Percentiles rank a stretch among this genome's conserved stretches.
phyloP scores from a whole-genome alignment of 2,888 invertebrate species.

The Netelia fuscicornis region DNA sequence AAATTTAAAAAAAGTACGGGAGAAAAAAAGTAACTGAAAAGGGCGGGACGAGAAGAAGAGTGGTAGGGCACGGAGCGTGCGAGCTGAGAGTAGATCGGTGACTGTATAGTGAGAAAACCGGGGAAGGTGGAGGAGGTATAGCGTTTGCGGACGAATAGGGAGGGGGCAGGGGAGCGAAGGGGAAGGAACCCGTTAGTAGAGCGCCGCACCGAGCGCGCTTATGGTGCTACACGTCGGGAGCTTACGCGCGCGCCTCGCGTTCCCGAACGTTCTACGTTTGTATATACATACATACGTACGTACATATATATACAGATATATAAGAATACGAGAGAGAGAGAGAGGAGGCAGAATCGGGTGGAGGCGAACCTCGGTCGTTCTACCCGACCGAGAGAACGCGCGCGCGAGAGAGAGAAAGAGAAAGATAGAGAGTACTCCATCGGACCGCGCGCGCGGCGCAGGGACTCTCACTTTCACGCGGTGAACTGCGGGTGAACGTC shows the following conservation, averaged over 20 bases:
- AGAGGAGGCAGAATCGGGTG: conserved; percentile 68
- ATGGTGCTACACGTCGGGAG: conserved; percentile 62
- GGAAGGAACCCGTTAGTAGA: conserved; percentile 82
- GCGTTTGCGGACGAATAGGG: conserved; percentile 54
- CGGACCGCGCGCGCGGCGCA: conserved; percentile 72
- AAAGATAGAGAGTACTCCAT: conserved; percentile 58
- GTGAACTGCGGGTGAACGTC: conserved; percentile 90
- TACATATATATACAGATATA: conserved; percentile 7
- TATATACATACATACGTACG: conserved; percentile 31
- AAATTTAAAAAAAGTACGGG: no score
- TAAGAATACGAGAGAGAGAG: conserved; percentile 80
- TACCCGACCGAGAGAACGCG: conserved; percentile 71
- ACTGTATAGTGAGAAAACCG: conserved; percentile 16
- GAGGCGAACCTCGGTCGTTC: conserved; percentile 63
- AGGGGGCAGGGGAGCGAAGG: conserved; percentile 76
- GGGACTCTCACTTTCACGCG: conserved; percentile 89
- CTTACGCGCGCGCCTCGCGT: conserved; percentile 69
- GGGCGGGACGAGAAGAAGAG: conserved; percentile 69
- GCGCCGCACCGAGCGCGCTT: conserved; percentile 75
- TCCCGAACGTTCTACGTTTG: conserved; percentile 38
- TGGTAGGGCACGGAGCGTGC: conserved; percentile 59
- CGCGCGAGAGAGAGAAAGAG: conserved; percentile 69
- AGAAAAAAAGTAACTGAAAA: conserved; percentile 42
- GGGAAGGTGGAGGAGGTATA: conserved; percentile 57
- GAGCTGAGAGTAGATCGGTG: conserved; percentile 53